Evolutionary conservation across 2,888 invertebrate species (phyloP).

Genomic region (Bursaphelenchus okinawaensis): DNA sequence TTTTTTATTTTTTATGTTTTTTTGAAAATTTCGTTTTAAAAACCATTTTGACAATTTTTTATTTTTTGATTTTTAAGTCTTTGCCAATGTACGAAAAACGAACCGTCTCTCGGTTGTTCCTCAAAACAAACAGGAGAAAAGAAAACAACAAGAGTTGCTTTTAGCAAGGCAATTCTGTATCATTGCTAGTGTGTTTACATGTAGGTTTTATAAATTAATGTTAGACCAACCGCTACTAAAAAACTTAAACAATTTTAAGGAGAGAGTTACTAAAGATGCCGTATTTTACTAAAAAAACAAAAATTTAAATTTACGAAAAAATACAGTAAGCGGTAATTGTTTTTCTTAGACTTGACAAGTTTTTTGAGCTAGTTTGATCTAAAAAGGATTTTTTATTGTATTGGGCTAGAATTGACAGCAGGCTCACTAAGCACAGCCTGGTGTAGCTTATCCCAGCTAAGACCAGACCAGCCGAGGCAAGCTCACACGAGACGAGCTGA

Average conservation of each 20-base stretch:
- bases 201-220: not conserved
- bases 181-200: not conserved
- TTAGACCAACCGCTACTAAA: not conserved
- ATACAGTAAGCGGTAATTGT: not conserved
- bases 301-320: not conserved
- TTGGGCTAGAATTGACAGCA: no score
- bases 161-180: not conserved
- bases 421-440: no score
- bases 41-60: no score
- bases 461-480: no score
- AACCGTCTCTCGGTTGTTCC: not conserved
- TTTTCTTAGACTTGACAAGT: no score
- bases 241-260: not conserved
- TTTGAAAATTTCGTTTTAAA: no score
- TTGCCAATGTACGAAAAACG: not conserved
- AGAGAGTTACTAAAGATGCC: not conserved
- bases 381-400: no score
- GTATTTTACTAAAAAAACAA: not conserved
- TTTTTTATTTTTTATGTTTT: no score
- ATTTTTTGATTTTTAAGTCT: not conserved
- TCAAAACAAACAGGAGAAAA: not conserved
- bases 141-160: not conserved
- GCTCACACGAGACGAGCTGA: no score
- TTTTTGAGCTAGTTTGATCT: no score
- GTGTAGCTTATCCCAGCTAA: no score